Percentiles rank a stretch among this genome's conserved stretches.
Evolutionary conservation across 2,797 vertebrate genomes (phyloP).

Genomic region (Kryptolebias ocellatus): DNA sequence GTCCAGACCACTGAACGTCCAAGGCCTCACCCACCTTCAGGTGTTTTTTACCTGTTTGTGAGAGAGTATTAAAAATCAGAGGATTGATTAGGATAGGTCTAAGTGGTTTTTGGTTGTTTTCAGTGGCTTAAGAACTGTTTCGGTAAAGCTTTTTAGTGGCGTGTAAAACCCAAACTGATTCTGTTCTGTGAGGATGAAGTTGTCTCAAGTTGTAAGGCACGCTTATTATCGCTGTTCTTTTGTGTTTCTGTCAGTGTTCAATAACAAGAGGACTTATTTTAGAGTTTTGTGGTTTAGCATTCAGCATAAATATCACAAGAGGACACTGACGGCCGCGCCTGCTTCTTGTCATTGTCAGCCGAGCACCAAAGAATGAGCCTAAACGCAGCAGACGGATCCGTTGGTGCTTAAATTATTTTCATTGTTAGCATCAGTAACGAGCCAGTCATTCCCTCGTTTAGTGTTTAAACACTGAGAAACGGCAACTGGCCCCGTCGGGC

Average conservation of each 20-base stretch:
- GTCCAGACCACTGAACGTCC: constrained; percentile 28
- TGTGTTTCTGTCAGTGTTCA: constrained; percentile 31
- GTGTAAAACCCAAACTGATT: constrained; percentile 15
- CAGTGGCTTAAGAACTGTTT: constrained; percentile 19
- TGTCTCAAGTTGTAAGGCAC: constrained; percentile 10
- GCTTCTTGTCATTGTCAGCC: constrained; percentile 58
- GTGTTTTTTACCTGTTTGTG: constrained; percentile 33
- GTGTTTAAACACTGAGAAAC: constrained; percentile 71
- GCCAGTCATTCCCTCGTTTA: constrained; percentile 72
- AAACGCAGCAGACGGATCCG: constrained; percentile 55
- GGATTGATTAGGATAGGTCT: constrained; percentile 27
- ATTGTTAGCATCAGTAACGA: constrained; percentile 71
- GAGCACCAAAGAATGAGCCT: constrained; percentile 52
- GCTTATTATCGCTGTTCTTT: constrained; percentile 18
- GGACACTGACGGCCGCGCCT: constrained; percentile 42
- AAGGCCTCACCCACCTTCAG: constrained; percentile 13
- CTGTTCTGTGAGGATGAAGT: constrained; percentile 10
- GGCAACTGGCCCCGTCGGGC: constrained; percentile 62
- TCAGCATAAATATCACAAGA: constrained; percentile 41
- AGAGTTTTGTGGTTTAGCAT: constrained; percentile 27
- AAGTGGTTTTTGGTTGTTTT: constrained; percentile 16
- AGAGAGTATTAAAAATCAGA: constrained; percentile 30
- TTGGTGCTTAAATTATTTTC: constrained; percentile 72
- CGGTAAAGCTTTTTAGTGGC: constrained; percentile 13
- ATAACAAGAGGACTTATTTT: constrained; percentile 25